Base-by-base conservation (phyloP, 2,113 vertebrate genomes). In the Amphiprion ocellaris region DNA sequence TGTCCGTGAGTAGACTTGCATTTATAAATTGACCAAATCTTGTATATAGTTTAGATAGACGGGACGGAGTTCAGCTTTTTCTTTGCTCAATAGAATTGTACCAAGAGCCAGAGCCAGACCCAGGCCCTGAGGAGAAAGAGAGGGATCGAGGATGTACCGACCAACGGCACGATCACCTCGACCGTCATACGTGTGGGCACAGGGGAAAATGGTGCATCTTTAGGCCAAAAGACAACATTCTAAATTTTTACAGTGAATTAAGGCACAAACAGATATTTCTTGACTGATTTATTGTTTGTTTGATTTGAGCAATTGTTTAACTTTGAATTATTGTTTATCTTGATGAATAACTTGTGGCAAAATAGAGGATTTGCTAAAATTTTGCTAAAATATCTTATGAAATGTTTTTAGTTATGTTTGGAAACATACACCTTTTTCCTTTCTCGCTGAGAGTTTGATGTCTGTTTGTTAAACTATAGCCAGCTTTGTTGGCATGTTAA, bases 131-230 rank as follows among this genome's bases (percentile, higher is more conserved):
- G 92, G 65, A 84, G 44, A 64, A 88, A 21, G 59, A 89, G 93
- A 79, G 89, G 80, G 1, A 54, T 5, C 1, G 1, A 24, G 4
- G 16, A 58, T 0, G 66, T 4, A 33, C 7, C 37, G 0, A 1
- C 5, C n/a, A 85, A 81, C 1, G 47, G 90, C 19, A 95, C 91
- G 0, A 47, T 95, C 44, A 81, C 74, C 30, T 95, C 94, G 3
- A 53, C 65, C 0, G 47, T 68, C 8, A 94, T 95, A 65, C 0
- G 12, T 15, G 91, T 93, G 46, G 80, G 74, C 33, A 71, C 24
- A 60, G 16, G 60, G 30, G 85, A 12, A 9, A 61, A 0, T 1
- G 88, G 94, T 94, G 10, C 0, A 79, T 71, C 9, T 73, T 63
- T 47, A 28, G 3, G 3, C 9, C 0, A 70, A 70, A 55, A 15